phyloP scores from a whole-genome alignment of 2,888 invertebrate species.

The Mellilla xanthometata region DNA sequence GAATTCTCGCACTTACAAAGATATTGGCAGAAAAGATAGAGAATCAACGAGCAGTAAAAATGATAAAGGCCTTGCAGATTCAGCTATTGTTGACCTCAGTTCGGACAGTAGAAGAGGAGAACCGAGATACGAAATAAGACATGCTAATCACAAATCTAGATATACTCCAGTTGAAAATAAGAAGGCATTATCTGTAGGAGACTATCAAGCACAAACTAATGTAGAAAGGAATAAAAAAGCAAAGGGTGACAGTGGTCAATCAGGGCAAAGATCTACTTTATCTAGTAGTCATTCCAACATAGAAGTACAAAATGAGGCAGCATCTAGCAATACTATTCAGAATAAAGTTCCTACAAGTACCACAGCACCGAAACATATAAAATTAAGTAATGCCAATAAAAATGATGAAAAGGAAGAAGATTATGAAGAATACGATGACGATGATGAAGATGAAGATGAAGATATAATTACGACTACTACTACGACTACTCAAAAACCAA shows the following conservation, averaged over 20 bases:
- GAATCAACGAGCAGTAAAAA: slow-evolving; percentile 35
- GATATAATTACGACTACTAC: slow-evolving; percentile 37
- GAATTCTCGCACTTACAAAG: slow-evolving; percentile 53
- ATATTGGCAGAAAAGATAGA: slow-evolving; percentile 65
- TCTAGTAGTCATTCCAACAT: slow-evolving; percentile 18
- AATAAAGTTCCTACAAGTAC: slow-evolving; percentile 41
- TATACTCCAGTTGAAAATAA: slow-evolving; percentile 63
- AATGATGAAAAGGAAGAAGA: slow-evolving; percentile 41
- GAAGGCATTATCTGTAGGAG: slow-evolving; percentile 55
- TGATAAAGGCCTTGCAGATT: slow-evolving; percentile 34
- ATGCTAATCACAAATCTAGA: slow-evolving; percentile 57
- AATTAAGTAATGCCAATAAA: slow-evolving; percentile 18
- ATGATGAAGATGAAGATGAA: slow-evolving; percentile 39
- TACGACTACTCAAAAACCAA: slow-evolving; percentile 49
- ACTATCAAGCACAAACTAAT: slow-evolving; percentile 48
- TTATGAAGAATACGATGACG: slow-evolving; percentile 49
- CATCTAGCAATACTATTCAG: slow-evolving; percentile 45
- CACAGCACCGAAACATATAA: slow-evolving; percentile 7
- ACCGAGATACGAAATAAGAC: slow-evolving; percentile 67
- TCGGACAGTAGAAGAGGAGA: slow-evolving; percentile 64
- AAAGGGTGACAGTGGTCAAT: slow-evolving; percentile 21
- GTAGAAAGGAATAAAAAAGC: slow-evolving; percentile 17
- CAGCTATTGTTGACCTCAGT: slow-evolving; percentile 59
- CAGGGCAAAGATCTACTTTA: too few relatives aligned
- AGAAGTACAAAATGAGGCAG: slow-evolving; percentile 44